Conservation (phyloP, 2,888 invertebrate species). For the Troilus luridus region DNA sequence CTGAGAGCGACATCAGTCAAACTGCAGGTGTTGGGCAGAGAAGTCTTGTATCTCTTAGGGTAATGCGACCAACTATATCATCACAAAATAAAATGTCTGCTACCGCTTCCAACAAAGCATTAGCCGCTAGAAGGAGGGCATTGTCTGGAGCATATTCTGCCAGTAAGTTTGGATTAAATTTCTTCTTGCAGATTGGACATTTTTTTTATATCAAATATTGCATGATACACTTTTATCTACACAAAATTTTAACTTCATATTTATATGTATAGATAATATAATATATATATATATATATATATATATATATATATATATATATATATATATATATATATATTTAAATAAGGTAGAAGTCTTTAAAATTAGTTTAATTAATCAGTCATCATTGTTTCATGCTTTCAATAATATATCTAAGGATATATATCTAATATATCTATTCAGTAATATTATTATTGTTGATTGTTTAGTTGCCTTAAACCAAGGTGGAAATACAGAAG, state of each 20-base stretch:
- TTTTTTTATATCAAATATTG: slow-evolving; percentile 16
- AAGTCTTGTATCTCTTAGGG: slow-evolving; percentile 73
- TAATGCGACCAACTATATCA: slow-evolving; percentile 85
- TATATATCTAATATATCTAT: too few species aligned
- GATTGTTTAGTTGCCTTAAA: slow-evolving; percentile 76
- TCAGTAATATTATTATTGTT: not conserved
- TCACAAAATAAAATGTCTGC: slow-evolving; percentile 81
- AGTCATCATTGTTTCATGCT: not conserved
- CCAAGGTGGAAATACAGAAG: slow-evolving; percentile 79
- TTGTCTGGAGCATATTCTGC: slow-evolving; percentile 78
- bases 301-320: too few species aligned
- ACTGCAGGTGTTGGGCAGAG: slow-evolving; percentile 62
- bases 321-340: too few species aligned
- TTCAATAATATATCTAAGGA: not conserved
- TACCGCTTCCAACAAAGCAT: slow-evolving; percentile 61
- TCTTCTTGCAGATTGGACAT: slow-evolving; percentile 6
- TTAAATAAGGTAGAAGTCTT: too few species aligned
- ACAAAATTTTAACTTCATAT: too few species aligned
- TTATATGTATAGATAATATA: too few species aligned
- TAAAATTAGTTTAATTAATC: not conserved
- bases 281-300: too few species aligned
- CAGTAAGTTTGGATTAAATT: slow-evolving; percentile 71
- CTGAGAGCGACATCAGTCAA: slow-evolving; percentile 76
- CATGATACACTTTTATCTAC: too few species aligned
- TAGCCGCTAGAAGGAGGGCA: slow-evolving; percentile 73